Evolutionary conservation across 1,140 invertebrate genomes (phyloP).

Genomic region (Myzus persicae): DNA sequence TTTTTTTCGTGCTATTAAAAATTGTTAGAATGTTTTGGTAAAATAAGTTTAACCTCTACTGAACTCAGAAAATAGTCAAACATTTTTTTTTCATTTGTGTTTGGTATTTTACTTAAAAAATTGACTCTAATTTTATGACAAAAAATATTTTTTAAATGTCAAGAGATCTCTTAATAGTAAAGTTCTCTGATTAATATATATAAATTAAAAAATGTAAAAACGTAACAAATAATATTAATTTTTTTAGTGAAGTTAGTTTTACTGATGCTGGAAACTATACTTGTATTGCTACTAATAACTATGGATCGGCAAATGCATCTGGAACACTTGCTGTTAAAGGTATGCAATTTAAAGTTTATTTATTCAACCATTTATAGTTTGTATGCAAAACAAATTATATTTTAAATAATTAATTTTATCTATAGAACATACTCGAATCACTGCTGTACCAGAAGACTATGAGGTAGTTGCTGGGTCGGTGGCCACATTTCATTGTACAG

Average conservation of each 20-base stretch:
- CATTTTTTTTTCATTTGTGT: too few relatives aligned
- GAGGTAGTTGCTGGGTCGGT: conserved; percentile 87
- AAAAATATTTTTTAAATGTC: too few relatives aligned
- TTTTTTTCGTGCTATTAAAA: too few relatives aligned
- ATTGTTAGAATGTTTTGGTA: too few relatives aligned
- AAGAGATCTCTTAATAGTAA: too few relatives aligned
- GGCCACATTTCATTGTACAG: conserved; percentile 93
- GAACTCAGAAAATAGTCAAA: too few relatives aligned
- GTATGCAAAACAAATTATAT: conserved; percentile 26
- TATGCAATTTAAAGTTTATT: conserved; percentile 63
- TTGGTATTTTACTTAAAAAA: too few relatives aligned
- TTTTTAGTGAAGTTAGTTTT: conserved; percentile 75
- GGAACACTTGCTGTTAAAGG: conserved; percentile 84
- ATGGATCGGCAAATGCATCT: conserved; percentile 79
- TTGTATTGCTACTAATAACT: conserved; percentile 93
- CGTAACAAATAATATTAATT: too few relatives aligned
- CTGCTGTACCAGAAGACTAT: conserved; percentile 85
- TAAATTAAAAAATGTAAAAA: too few relatives aligned
- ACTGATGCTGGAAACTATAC: conserved; percentile 88
- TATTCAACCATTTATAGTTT: conserved; percentile 50
- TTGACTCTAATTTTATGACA: too few relatives aligned
- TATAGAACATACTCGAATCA: conserved; percentile 82
- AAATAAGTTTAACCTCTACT: too few relatives aligned
- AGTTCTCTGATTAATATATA: too few relatives aligned
- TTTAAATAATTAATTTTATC: conserved; percentile 59